Evolutionary conservation across 2,113 vertebrate species (phyloP), one percentile per base, ranked within the genome.

Genomic region (Bothrops jararaca): DNA sequence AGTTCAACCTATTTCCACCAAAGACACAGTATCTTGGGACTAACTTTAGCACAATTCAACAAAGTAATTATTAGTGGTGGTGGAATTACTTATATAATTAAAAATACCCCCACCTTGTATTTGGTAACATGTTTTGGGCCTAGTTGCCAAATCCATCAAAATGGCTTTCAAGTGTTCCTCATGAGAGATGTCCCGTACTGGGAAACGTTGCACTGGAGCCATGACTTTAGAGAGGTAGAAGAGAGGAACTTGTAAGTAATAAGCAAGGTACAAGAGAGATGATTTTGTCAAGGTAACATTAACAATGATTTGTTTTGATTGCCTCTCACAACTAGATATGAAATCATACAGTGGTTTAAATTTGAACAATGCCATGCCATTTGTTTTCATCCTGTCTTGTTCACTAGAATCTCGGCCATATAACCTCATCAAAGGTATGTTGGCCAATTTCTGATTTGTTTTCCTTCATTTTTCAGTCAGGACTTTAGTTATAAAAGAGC

Each of bases 191-290:
- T 85, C 42, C 64, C 89, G 88, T 50, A 23, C 58, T 92, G 89
- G 53, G 88, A 74, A 92, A 89, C 45, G 88, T 39, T 92, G 42
- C 88, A 90, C 42, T 58, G 88, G 53, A 90, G 92, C 42, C 69
- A 60, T 12, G 39, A 92, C 87, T 92, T 92, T 92, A 85, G 53
- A 89, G 64, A 92, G 87, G 88, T 85, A 89, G 88, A 92, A 92
- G 53, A 85, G 69, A 92, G 69, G 92, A 11, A n/a, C 12, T 85
- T 56, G 48, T 89, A 54, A 92, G 9, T 23, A 69, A 89, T 48
- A n/a, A 86, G 4, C 12, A 89, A 54, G 54, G n/a, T 52, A 89
- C 39, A 80, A 7, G 18, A 54, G 22, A 85, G 69, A 92, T 54
- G 89, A 80, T 69, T 91, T 88, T 92, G n/a, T 89, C 69, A 92